A percentile compares a stretch with the other conserved stretches of the same genome.
Evolutionary conservation across 2,797 vertebrate genomes (phyloP).

Genomic region (Notamacropus eugenii): DNA sequence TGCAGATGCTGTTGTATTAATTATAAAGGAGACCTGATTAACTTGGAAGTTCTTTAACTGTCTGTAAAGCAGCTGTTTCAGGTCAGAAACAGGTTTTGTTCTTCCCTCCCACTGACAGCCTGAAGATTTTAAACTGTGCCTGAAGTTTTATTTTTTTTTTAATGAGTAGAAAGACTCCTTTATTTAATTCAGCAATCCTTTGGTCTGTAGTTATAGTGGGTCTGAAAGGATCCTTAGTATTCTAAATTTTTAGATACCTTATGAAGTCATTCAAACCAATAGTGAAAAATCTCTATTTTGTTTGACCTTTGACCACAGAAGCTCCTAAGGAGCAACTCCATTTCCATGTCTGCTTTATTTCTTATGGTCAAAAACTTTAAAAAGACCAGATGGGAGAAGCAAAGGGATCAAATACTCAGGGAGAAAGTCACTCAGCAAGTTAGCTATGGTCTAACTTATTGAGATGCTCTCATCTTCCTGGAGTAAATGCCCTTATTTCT

Average conservation of each 20-base stretch:
- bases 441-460: not conserved
- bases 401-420: not conserved
- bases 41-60: slow-evolving; percentile 63
- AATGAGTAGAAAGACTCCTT: slow-evolving; percentile 13
- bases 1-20: slow-evolving; percentile 73
- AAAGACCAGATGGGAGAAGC: slow-evolving; percentile 15
- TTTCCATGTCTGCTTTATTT: slow-evolving; percentile 11
- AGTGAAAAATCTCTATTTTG: not conserved
- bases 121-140: slow-evolving; percentile 34
- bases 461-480: not conserved
- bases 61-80: slow-evolving; percentile 65
- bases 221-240: slow-evolving; percentile 4
- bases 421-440: not conserved
- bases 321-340: not conserved
- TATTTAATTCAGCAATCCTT: slow-evolving; percentile 33
- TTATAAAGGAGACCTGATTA: slow-evolving; percentile 67
- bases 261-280: slow-evolving; percentile 40
- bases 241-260: slow-evolving; percentile 42
- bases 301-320: not conserved
- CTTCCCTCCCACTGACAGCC: slow-evolving; percentile 41
- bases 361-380: not conserved
- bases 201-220: slow-evolving; percentile 40
- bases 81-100: slow-evolving; percentile 45
- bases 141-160: not conserved
- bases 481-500: not conserved